These are phyloP conservation scores for Druon quercuslanigerum DNA, from an alignment of 1,140 invertebrate species.

Conservation along the genomic window DNA sequence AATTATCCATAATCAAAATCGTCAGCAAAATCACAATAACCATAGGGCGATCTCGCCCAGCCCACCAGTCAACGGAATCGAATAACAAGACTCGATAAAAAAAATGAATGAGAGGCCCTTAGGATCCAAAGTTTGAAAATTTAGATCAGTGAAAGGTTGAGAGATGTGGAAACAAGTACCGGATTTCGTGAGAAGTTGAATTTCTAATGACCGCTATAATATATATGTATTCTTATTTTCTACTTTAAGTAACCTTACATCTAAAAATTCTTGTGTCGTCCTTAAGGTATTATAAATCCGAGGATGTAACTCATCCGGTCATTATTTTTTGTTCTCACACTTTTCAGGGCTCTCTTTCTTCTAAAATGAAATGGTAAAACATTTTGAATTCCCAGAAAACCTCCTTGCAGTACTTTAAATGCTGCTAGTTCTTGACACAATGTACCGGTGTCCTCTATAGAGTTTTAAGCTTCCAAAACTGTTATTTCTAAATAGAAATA, in stretches of 20 bases:
- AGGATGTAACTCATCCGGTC: too few relatives aligned
- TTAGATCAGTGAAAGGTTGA: background rate
- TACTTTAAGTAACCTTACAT: too few relatives aligned
- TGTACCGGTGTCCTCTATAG: background rate
- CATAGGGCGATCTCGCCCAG: conserved; percentile 72
- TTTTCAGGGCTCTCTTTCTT: too few relatives aligned
- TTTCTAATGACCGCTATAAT: background rate
- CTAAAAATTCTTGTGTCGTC: too few relatives aligned
- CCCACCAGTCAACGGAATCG: conserved; percentile 75
- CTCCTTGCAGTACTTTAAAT: background rate
- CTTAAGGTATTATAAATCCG: too few relatives aligned
- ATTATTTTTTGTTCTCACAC: too few relatives aligned
- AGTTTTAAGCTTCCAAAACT: background rate
- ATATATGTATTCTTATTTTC: background rate
- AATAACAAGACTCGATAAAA: conserved; percentile 53
- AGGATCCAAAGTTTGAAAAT: conserved; percentile 3
- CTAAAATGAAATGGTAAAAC: too few relatives aligned
- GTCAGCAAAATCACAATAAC: conserved; percentile 74
- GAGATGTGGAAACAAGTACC: background rate
- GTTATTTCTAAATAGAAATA: background rate
- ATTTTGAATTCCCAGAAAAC: background rate
- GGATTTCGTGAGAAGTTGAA: background rate
- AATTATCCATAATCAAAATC: conserved; percentile 61
- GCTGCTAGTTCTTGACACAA: background rate
- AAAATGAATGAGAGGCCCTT: background rate